A percentile compares a stretch with the other conserved stretches of the same genome.
These are phyloP conservation scores for Leistus spinibarbis DNA, from an alignment of 2,888 invertebrate species.

Conservation along the genomic window DNA sequence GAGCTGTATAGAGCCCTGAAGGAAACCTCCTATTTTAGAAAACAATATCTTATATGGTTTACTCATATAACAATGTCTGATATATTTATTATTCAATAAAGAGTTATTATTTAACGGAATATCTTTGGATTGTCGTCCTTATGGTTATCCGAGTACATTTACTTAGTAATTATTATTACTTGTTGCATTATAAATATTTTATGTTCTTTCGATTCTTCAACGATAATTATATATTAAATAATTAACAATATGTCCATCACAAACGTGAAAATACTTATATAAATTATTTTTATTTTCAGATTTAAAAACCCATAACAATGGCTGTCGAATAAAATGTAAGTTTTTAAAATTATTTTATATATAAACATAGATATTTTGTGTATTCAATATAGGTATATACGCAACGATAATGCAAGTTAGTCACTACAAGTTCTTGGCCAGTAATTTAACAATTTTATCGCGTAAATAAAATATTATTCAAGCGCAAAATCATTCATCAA, in stretches of 20 bases:
- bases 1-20: too few species aligned
- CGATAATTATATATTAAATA: too few species aligned
- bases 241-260: neutral
- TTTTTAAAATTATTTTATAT: neutral
- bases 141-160: too few species aligned
- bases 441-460: constrained; percentile 13
- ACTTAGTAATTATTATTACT: too few species aligned
- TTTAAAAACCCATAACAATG: neutral
- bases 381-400: neutral
- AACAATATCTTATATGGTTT: too few species aligned
- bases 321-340: neutral
- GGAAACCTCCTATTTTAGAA: too few species aligned
- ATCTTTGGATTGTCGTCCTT: too few species aligned
- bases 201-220: too few species aligned
- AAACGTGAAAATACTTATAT: neutral
- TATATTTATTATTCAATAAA: too few species aligned
- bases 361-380: neutral
- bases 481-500: constrained; percentile 25
- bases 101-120: too few species aligned
- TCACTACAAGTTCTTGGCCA: constrained; percentile 12
- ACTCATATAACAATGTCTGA: too few species aligned
- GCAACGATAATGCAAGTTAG: neutral
- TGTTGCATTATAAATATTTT: too few species aligned
- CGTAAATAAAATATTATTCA: constrained; percentile 33
- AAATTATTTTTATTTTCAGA: neutral